Evolutionary conservation across 2,888 invertebrate species (phyloP).

Genomic region (Drosophila meridiana): DNA sequence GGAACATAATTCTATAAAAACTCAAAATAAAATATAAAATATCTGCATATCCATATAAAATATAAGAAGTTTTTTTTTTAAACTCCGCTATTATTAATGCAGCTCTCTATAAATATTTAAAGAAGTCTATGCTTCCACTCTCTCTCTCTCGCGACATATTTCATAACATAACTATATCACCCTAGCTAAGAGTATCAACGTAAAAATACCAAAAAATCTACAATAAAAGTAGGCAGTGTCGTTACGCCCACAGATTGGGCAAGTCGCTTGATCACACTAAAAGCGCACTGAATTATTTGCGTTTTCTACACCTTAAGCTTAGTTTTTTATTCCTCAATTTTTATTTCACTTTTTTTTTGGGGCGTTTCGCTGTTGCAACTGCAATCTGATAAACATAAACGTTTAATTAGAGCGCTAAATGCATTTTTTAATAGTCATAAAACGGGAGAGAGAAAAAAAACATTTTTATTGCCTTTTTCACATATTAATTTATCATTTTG

Average conservation of each 20-base stretch:
- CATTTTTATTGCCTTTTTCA: slow-evolving; percentile 47
- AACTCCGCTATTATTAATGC: too few species aligned
- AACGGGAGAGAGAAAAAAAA: slow-evolving; percentile 2
- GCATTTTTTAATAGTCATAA: slow-evolving; percentile 33
- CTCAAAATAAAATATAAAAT: too few species aligned
- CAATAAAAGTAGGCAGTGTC: slow-evolving; percentile 39
- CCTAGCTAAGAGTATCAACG: not conserved
- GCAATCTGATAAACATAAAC: slow-evolving; percentile 64
- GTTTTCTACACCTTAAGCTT: slow-evolving; percentile 15
- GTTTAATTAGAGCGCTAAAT: slow-evolving; percentile 73
- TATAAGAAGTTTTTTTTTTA: too few species aligned
- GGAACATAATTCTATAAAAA: too few species aligned
- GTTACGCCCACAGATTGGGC: slow-evolving; percentile 68
- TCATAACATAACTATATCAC: not conserved
- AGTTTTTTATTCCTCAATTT: slow-evolving; percentile 21
- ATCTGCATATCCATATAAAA: too few species aligned
- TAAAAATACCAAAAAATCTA: slow-evolving; percentile 22
- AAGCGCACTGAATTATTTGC: slow-evolving; percentile 56
- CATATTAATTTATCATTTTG: slow-evolving; percentile 66
- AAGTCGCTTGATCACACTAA: slow-evolving; percentile 46
- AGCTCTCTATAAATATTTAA: not conserved
- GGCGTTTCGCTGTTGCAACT: slow-evolving; percentile 62
- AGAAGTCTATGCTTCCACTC: not conserved
- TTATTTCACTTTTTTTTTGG: not conserved
- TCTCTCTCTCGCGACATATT: not conserved